Evolutionary conservation across 2,797 vertebrate species (phyloP), one percentile per base, ranked within the genome.

Genomic region (Periparus ater): DNA sequence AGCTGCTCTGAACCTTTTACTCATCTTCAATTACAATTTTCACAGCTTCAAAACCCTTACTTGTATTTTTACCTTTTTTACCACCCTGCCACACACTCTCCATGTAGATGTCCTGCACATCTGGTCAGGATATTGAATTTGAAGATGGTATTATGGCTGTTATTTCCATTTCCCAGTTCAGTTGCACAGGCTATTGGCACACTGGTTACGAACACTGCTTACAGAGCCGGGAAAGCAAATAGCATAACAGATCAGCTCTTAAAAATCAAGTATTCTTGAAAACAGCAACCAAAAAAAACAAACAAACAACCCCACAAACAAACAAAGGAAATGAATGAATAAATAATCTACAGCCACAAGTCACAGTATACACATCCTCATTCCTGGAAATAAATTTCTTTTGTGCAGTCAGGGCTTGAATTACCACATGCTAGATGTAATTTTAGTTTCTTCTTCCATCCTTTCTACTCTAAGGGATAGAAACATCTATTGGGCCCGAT

Each of bases 11-110:
- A 80, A 81, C 7, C 2, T 79, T 76, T 71, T 36, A 67, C 6
- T 76, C 0, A 0, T 22, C 36, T 86, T 81, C 51, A 63, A 2
- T 70, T 70, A 66, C 0, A 1, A 34, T 70, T 89, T 66, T n/a
- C 66, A 84, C 44, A 93, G 44, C 51, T 72, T 80, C 38, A 61
- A 40, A 89, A 70, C 12, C 44, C 20, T 70, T 48, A 17, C 32
- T 62, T 45, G 16, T 18, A 53, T 60, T 73, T 30, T 76, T n/a
- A 26, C 22, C 17, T 16, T 54, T 77, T 71, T 58, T 55, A 22
- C 25, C 18, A 67, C 7, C 6, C 21, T 26, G 25, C 19, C 61
- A 48, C 7, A 6, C 1, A 1, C 6, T 51, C 17, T 55, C 67
- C 1, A 0, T 45, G 12, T 26, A 48, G 47, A 47, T 21, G 18